These are phyloP conservation scores for Ctenosaura bakeri DNA, from an alignment of 2,797 vertebrate genomes.

Conservation along the genomic window DNA sequence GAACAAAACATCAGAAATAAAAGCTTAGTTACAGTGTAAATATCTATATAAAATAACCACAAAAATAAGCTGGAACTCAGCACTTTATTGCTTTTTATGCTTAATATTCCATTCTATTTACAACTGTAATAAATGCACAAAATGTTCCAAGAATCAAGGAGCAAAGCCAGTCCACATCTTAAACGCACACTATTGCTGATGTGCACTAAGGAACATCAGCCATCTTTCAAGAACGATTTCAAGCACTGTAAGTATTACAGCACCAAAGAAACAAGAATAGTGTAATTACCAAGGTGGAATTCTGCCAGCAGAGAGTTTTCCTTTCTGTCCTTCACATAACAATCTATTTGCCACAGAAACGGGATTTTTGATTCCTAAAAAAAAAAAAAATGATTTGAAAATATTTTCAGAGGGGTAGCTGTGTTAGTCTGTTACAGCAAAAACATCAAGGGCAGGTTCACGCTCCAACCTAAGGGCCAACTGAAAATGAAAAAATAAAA, in stretches of 20 bases:
- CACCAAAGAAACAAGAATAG: slow-evolving; percentile 71
- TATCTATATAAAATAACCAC: slow-evolving; percentile 67
- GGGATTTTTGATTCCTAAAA: slow-evolving; percentile 97
- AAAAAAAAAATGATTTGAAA: slow-evolving; percentile 60
- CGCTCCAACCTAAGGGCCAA: neutral
- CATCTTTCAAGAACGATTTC: slow-evolving; percentile 58
- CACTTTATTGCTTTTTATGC: slow-evolving; percentile 48
- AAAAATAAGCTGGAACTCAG: slow-evolving; percentile 61
- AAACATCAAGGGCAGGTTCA: neutral
- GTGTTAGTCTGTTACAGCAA: neutral
- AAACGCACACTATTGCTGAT: slow-evolving; percentile 35
- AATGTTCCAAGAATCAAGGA: slow-evolving; percentile 59
- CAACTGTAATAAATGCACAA: slow-evolving; percentile 43
- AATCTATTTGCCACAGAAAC: slow-evolving; percentile 96
- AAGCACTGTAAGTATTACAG: slow-evolving; percentile 69
- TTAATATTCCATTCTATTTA: slow-evolving; percentile 52
- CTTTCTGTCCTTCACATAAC: slow-evolving; percentile 97
- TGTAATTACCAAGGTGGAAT: slow-evolving; percentile 97
- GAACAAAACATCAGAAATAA: slow-evolving; percentile 51
- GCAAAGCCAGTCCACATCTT: slow-evolving; percentile 60
- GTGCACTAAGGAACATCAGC: slow-evolving; percentile 56
- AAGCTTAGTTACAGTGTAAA: slow-evolving; percentile 57
- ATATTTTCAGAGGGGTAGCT: neutral
- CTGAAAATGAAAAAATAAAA: neutral
- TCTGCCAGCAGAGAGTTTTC: slow-evolving; percentile 97